Conservation (phyloP, 1,140 invertebrate species). For the Zophobas morio region DNA sequence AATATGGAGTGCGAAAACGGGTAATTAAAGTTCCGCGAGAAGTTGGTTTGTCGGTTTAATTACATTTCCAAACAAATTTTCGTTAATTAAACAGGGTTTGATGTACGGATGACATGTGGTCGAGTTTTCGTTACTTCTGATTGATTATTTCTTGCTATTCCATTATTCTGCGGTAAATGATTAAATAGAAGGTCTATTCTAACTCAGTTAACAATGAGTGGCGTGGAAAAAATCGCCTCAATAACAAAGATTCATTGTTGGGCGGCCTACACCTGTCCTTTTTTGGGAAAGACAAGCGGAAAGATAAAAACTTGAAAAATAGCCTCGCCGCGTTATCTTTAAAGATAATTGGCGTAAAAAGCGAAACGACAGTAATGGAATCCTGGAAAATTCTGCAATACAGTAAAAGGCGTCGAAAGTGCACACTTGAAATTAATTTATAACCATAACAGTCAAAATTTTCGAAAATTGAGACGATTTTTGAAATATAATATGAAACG, state of each 20-base stretch:
- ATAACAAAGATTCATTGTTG: constrained; percentile 23
- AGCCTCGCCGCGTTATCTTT: constrained; percentile 2
- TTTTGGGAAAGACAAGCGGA: not conserved
- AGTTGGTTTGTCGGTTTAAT: not conserved
- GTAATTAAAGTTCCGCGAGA: not conserved
- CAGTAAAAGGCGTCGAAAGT: no score
- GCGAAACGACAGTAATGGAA: no score
- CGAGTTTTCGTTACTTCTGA: not conserved
- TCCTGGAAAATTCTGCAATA: no score
- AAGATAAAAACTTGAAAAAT: constrained; percentile 15
- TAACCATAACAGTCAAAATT: no score
- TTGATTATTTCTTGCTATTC: constrained; percentile 20
- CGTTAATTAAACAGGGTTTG: no score
- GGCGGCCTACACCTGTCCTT: constrained; percentile 13
- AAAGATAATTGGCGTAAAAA: constrained; percentile 6
- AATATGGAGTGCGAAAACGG: not conserved
- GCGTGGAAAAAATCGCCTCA: constrained; percentile 8
- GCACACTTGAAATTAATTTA: no score
- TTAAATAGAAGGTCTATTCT: constrained; percentile 1
- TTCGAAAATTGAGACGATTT: not conserved
- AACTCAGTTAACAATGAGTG: constrained; percentile 7
- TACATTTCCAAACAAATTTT: not conserved
- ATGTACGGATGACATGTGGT: not conserved
- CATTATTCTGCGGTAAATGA: not conserved
- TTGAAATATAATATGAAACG: not conserved